phyloP scores from a whole-genome alignment of 2,888 invertebrate genomes.

The Eilema caniola region DNA sequence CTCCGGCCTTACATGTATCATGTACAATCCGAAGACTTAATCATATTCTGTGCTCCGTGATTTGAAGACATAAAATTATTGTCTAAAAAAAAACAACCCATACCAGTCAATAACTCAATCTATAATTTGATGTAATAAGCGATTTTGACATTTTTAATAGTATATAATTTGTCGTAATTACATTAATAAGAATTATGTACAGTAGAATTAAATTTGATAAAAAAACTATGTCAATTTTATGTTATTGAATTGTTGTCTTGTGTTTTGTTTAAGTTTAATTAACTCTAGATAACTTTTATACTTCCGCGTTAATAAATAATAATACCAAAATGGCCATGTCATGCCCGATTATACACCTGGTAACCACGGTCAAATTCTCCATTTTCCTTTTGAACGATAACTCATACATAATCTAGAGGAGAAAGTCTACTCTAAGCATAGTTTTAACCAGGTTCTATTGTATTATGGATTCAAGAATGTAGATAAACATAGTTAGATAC shows the following conservation, averaged over 20 bases:
- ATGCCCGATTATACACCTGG: too few species aligned
- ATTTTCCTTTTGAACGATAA: too few species aligned
- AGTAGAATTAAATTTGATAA: neutral
- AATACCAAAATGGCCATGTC: too few species aligned
- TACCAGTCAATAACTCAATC: neutral
- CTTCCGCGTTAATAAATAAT: too few species aligned
- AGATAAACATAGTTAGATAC: too few species aligned
- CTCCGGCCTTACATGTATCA: neutral
- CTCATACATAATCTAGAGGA: too few species aligned
- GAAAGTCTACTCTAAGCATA: too few species aligned
- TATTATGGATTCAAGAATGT: too few species aligned
- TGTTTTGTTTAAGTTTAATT: neutral
- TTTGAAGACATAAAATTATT: slow-evolving; percentile 2
- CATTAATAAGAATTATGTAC: slow-evolving; percentile 4
- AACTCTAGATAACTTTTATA: too few species aligned
- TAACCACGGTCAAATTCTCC: too few species aligned
- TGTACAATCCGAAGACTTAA: neutral
- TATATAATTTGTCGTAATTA: neutral
- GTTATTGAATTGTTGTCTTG: neutral
- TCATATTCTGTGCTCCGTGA: too few species aligned
- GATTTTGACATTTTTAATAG: neutral
- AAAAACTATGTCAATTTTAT: neutral
- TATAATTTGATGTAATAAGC: neutral
- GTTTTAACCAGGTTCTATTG: too few species aligned
- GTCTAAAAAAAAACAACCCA: neutral